Conservation (phyloP, 2,113 vertebrate genomes). For the Caretta caretta region DNA sequence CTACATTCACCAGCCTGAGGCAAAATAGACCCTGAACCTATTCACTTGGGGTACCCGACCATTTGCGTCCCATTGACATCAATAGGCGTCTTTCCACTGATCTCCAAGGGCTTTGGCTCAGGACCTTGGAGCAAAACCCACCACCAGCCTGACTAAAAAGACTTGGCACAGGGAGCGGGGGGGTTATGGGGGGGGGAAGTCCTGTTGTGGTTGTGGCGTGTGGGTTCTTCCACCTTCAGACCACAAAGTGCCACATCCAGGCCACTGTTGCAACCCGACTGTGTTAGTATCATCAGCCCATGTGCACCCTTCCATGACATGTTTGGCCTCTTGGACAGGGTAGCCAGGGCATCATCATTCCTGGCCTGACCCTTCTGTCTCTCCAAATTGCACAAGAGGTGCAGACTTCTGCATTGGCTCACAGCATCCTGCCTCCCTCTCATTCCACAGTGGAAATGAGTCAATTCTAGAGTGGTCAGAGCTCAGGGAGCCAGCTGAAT, state of each 20-base stretch:
- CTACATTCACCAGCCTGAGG: neutral
- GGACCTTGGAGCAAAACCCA: neutral
- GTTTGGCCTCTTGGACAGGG: neutral
- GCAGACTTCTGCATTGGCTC: neutral
- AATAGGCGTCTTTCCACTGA: neutral
- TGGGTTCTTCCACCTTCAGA: neutral
- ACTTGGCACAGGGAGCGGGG: neutral
- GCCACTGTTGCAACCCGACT: neutral
- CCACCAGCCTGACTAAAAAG: neutral
- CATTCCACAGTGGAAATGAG: neutral
- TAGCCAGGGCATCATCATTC: neutral
- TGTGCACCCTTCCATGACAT: neutral
- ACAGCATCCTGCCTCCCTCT: accelerated
- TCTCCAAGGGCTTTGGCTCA: neutral
- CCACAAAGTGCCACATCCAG: too few relatives aligned
- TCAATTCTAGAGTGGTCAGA: neutral
- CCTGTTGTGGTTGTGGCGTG: neutral
- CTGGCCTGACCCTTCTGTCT: neutral
- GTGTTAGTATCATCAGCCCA: neutral
- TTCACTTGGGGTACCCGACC: neutral
- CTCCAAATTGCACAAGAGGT: neutral
- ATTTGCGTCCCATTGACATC: neutral
- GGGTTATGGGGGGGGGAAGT: too few relatives aligned
- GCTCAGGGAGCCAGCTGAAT: neutral
- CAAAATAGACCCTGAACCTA: neutral